phyloP scores from a whole-genome alignment of 1,140 invertebrate species.

The Drosophila carrolli region DNA sequence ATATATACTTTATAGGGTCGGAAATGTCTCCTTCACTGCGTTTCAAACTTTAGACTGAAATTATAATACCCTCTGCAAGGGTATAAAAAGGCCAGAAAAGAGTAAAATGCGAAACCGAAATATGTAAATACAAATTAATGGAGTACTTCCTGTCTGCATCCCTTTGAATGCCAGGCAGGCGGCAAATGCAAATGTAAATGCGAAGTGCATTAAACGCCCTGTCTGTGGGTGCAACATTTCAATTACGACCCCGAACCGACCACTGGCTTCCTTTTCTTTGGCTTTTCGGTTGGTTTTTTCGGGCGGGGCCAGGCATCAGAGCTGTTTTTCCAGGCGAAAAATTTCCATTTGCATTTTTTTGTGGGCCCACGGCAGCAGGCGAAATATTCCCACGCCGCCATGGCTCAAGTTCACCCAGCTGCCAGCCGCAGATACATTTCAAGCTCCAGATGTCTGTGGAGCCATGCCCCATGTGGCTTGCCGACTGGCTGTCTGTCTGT shows the following conservation, averaged over 20 bases:
- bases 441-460: conserved; percentile 39
- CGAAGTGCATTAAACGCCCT: conserved; percentile 39
- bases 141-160: conserved; percentile 63
- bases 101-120: conserved; percentile 33
- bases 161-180: conserved; percentile 20
- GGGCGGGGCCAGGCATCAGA: conserved; percentile 23
- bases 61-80: no score
- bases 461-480: conserved; percentile 31
- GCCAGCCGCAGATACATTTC: conserved; percentile 34
- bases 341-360: conserved; percentile 35
- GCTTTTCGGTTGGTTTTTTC: not conserved
- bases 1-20: no score
- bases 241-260: conserved; percentile 48
- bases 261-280: conserved; percentile 26
- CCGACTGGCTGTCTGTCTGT: conserved; percentile 14
- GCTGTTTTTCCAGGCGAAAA: conserved; percentile 37
- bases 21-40: no score
- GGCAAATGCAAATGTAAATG: conserved; percentile 27
- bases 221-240: conserved; percentile 62
- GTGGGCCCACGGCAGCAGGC: conserved; percentile 20
- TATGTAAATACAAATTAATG: conserved; percentile 69
- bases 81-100: conserved; percentile 9
- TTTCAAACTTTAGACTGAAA: no score
- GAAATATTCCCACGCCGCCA: conserved; percentile 67
- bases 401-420: conserved; percentile 62